These are phyloP conservation scores for Hypanus sabinus DNA, from an alignment of 2,113 vertebrate genomes.

Conservation along the genomic window DNA sequence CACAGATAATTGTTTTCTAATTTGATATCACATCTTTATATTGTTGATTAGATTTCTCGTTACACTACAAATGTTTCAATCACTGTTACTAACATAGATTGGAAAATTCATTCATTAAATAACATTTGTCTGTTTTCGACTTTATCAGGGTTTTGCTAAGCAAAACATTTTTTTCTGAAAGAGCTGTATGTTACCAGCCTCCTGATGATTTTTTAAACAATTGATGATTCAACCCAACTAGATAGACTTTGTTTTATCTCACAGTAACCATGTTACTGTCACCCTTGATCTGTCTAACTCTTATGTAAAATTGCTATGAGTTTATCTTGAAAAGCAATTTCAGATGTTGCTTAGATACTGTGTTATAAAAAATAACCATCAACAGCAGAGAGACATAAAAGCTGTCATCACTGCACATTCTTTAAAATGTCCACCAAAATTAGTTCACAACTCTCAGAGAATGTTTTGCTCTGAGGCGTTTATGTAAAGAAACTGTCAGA, in stretches of 20 bases:
- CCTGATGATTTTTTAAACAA: background rate
- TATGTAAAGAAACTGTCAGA: background rate
- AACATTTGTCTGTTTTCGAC: background rate
- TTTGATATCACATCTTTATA: background rate
- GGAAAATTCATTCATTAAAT: background rate
- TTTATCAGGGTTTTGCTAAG: background rate
- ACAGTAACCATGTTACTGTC: background rate
- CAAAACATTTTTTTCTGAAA: background rate
- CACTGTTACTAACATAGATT: background rate
- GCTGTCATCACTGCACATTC: background rate
- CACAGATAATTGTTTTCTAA: background rate
- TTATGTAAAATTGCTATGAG: background rate
- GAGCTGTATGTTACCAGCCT: too few species aligned
- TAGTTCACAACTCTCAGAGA: background rate
- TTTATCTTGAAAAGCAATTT: background rate
- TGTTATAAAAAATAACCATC: background rate
- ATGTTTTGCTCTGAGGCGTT: background rate
- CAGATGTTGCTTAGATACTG: background rate
- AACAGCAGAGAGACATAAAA: background rate
- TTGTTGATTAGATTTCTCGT: background rate
- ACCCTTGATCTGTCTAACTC: background rate
- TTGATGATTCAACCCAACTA: background rate
- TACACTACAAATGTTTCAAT: background rate
- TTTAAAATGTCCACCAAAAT: background rate
- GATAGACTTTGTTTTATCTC: background rate